Percentiles rank a stretch among this genome's conserved stretches.
Conservation (phyloP, 2,797 vertebrate genomes). For the Moxostoma hubbsi region DNA sequence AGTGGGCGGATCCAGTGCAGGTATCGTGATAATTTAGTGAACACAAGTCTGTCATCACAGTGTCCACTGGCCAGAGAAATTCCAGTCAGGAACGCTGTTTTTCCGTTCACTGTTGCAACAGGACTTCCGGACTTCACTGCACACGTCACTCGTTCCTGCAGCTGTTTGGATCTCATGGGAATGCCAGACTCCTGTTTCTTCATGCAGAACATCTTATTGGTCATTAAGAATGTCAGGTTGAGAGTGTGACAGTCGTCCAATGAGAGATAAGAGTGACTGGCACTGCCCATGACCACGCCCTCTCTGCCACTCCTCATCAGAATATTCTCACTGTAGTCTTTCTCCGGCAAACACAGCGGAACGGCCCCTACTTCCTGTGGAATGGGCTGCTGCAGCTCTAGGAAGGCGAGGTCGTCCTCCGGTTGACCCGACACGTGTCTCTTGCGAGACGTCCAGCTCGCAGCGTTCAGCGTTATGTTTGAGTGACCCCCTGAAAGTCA, state of each 20-base stretch:
- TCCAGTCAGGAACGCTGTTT: slow-evolving; percentile 86
- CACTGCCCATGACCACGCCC: slow-evolving; percentile 60
- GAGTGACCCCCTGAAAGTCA: background rate
- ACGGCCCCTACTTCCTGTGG: slow-evolving; percentile 67
- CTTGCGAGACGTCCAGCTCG: slow-evolving; percentile 68
- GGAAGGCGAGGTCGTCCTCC: slow-evolving; percentile 80
- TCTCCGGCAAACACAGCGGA: slow-evolving; percentile 84
- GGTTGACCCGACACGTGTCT: slow-evolving; percentile 63
- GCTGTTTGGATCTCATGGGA: rapidly evolving
- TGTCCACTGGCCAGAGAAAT: slow-evolving; percentile 69
- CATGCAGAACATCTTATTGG: slow-evolving; percentile 89
- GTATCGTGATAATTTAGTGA: slow-evolving; percentile 87
- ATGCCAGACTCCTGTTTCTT: slow-evolving; percentile 14
- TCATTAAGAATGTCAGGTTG: slow-evolving; percentile 76
- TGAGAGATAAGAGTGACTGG: slow-evolving; percentile 66
- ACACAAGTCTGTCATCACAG: slow-evolving; percentile 70
- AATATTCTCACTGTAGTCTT: slow-evolving; percentile 86
- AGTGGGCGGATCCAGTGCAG: slow-evolving; percentile 78
- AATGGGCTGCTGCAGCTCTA: slow-evolving; percentile 74
- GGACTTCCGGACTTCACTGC: slow-evolving; percentile 74
- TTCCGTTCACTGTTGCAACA: slow-evolving; percentile 74
- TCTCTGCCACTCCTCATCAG: slow-evolving; percentile 75
- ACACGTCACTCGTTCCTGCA: background rate
- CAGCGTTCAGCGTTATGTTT: background rate
- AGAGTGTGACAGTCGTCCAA: slow-evolving; percentile 79